Percentiles rank a stretch among this genome's conserved stretches.
phyloP scores from a whole-genome alignment of 2,888 invertebrate genomes.

The Drosophila bunnanda region DNA sequence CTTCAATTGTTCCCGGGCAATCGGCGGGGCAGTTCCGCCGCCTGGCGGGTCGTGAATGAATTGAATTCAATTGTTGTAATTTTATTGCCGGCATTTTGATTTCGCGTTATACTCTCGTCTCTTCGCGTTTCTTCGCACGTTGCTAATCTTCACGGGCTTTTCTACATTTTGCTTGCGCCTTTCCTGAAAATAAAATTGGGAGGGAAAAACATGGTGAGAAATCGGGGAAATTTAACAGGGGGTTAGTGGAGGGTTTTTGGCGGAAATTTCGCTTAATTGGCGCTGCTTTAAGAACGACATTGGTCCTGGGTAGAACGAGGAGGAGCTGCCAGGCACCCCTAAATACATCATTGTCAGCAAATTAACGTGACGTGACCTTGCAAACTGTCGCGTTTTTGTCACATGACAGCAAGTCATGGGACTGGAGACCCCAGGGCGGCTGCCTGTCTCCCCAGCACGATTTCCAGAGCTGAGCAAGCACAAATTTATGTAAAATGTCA shows the following conservation, averaged over 20 bases:
- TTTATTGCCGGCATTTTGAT: constrained; percentile 76
- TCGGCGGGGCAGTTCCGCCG: constrained; percentile 47
- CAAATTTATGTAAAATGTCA: constrained; percentile 79
- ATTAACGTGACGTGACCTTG: constrained; percentile 82
- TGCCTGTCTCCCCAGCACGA: constrained; percentile 57
- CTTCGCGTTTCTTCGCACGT: constrained; percentile 36
- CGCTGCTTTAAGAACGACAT: constrained; percentile 58
- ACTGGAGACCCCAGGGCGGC: constrained; percentile 15
- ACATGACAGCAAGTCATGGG: constrained; percentile 68
- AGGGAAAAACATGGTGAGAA: constrained; percentile 23
- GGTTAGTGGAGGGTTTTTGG: constrained; percentile 28
- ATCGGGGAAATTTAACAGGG: constrained; percentile 49
- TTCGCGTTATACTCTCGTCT: constrained; percentile 29
- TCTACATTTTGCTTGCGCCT: constrained; percentile 37
- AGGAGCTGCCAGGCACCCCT: constrained; percentile 6
- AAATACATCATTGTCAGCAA: constrained; percentile 81
- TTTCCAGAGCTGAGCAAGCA: constrained; percentile 61
- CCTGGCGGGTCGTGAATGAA: constrained; percentile 50
- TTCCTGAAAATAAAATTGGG: constrained; percentile 51
- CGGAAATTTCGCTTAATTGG: constrained; percentile 65
- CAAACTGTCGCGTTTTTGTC: constrained; percentile 78
- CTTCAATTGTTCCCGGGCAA: constrained; percentile 38
- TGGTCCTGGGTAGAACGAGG: constrained; percentile 4
- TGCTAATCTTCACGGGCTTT: constrained; percentile 19
- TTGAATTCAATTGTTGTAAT: constrained; percentile 67